Evolutionary conservation across 2,888 invertebrate species (phyloP), one percentile per base, ranked within the genome.

Genomic region (Malacosoma neustria): DNA sequence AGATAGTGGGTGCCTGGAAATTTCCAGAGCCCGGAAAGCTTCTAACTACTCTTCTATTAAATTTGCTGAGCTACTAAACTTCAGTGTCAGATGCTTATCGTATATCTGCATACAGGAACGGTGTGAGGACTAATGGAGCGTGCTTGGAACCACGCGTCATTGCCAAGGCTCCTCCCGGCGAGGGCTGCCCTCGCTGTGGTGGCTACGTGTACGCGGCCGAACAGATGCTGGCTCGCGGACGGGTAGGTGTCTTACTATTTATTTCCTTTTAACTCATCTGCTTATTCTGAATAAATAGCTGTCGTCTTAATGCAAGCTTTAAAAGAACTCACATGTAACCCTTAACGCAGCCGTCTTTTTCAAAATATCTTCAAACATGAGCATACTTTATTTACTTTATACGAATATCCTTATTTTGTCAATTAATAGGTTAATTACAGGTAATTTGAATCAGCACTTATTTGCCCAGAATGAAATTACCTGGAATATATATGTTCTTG

Each of bases 121-220:
- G 49, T 39, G 73, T 84, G 46, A 80, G 87, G 54, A 86, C 80
- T 47, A 89, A 89, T 55, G 89, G 89, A 50, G 92, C 91, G 33
- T 88, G 91, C 59, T 54, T 91, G 76, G 92, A 92, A 72, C 80
- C 93, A 29, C 90, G 91, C 55, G 87, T 88, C 44, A 92, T 93
- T 67, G 93, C 93, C 15, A 93, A 91, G 79, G 94, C 95, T 35
- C 93, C 93, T 30, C 92, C 93, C 54, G 95, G 95, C 36, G 89
- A 94, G 75, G 95, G 95, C 44, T 96, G 96, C 65, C 96, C 95
- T 15, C 89, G 95, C 58, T 96, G 95, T 71, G 95, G 95, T 48
- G 95, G 95, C 47, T 94, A 81, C 69, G 96, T 96, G 37, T 96
- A 95, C 77, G 94, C 94, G 46, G 96, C 96, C 42, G 96, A 96